Percentiles rank a stretch among this genome's conserved stretches.
Conservation (phyloP, 2,888 invertebrate genomes). For the Drosophila lacicola region DNA sequence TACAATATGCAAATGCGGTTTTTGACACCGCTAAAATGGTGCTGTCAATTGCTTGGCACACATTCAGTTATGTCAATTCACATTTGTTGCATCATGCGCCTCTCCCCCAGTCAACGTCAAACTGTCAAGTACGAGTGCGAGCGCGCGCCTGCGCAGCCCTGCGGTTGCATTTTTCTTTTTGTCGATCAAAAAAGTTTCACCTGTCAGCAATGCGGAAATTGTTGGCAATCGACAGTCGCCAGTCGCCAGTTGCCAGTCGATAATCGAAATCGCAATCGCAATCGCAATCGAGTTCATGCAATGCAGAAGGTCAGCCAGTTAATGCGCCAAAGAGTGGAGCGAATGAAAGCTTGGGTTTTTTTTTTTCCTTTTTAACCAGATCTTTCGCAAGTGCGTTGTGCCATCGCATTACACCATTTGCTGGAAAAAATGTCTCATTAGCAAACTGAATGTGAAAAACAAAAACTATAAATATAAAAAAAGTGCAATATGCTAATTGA, state of each 20-base stretch:
- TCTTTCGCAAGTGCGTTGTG: conserved; percentile 17
- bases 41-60: conserved; percentile 56
- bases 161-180: conserved; percentile 40
- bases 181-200: conserved; percentile 62
- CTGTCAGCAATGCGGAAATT: conserved; percentile 69
- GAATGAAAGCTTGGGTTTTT: conserved; percentile 21
- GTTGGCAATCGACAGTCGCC: conserved; percentile 10
- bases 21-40: conserved; percentile 24
- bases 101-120: conserved; percentile 39
- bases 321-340: conserved; percentile 27
- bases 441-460: conserved; percentile 11
- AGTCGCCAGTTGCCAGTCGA: background rate
- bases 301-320: conserved; percentile 44
- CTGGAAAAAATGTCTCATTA: conserved; percentile 11
- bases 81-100: conserved; percentile 52
- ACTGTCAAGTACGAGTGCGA: conserved; percentile 29
- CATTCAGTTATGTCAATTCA: conserved; percentile 55
- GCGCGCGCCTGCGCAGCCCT: conserved; percentile 52
- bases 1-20: conserved; percentile 36
- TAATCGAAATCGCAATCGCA: conserved; percentile 23
- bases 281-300: conserved; percentile 32
- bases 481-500: conserved; percentile 39
- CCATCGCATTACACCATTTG: conserved; percentile 1
- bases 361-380: background rate
- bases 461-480: background rate